phyloP scores from a whole-genome alignment of 1,140 invertebrate species.

The Ceratosolen solmsi region DNA sequence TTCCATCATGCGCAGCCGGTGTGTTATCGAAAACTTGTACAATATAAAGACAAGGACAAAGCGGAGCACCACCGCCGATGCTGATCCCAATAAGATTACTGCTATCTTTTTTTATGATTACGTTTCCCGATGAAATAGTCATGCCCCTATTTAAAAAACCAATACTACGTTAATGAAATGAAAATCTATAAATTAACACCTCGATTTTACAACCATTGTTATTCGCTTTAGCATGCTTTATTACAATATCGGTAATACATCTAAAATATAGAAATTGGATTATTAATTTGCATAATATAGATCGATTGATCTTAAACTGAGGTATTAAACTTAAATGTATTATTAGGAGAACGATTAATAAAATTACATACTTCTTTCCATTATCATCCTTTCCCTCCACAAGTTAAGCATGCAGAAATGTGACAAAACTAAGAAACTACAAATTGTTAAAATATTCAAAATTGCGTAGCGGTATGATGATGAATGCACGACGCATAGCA shows the following conservation, averaged over 20 bases:
- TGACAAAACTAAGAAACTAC: conserved; percentile 25
- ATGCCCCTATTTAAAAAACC: conserved; percentile 84
- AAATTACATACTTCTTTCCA: conserved; percentile 35
- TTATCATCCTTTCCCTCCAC: conserved; percentile 11
- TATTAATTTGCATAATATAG: background rate
- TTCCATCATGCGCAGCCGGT: conserved; percentile 91
- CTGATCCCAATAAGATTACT: conserved; percentile 98
- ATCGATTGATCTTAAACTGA: background rate
- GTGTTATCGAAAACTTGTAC: conserved; percentile 99
- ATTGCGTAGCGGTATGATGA: conserved; percentile 12
- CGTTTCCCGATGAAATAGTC: conserved; percentile 95
- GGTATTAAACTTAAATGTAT: background rate
- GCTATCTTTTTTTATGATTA: conserved; percentile 92
- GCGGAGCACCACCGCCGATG: conserved; percentile 95
- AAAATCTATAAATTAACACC: background rate
- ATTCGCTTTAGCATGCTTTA: background rate
- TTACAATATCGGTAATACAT: background rate
- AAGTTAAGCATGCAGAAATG: conserved; percentile 36
- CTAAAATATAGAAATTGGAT: background rate
- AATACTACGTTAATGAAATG: too few species aligned
- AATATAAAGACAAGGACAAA: conserved; percentile 98
- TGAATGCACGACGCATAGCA: background rate
- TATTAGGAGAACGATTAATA: background rate
- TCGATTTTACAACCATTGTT: background rate
- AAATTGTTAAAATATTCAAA: conserved; percentile 20